Percentiles rank a stretch among this genome's conserved stretches.
These are phyloP conservation scores for Anhinga anhinga DNA, from an alignment of 2,113 vertebrate species.

Conservation along the genomic window DNA sequence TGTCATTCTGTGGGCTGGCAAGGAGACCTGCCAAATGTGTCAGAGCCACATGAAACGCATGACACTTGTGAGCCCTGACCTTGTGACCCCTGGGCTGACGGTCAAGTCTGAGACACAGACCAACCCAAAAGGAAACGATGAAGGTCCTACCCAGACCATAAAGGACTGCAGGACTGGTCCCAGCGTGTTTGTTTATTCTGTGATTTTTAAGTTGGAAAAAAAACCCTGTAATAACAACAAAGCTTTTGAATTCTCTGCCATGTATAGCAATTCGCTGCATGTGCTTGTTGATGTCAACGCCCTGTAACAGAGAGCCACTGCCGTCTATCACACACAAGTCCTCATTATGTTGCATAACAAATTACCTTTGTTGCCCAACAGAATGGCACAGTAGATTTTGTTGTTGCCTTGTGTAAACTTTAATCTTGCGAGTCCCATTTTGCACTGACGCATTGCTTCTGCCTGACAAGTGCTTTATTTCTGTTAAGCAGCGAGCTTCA, in stretches of 20 bases:
- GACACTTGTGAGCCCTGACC: not conserved
- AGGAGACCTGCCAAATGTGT: not conserved
- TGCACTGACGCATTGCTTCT: constrained; percentile 5
- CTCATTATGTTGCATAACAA: constrained; percentile 62
- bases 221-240: not conserved
- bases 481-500: not conserved
- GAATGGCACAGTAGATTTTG: constrained; percentile 57
- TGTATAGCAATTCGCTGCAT: not conserved
- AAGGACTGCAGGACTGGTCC: not conserved
- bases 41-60: not conserved
- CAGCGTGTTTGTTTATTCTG: not conserved
- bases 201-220: not conserved
- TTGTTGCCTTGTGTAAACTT: constrained; percentile 40
- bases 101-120: not conserved
- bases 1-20: not conserved
- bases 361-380: constrained; percentile 60
- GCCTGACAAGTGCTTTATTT: constrained; percentile 37
- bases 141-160: not conserved
- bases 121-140: not conserved
- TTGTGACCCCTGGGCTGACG: not conserved
- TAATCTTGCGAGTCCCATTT: not conserved
- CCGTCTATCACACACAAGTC: constrained; percentile 27
- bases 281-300: constrained; percentile 39
- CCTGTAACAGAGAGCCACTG: not conserved
- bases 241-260: not conserved